phyloP scores from a whole-genome alignment of 2,888 invertebrate species.

The Orthonevra nobilis region DNA sequence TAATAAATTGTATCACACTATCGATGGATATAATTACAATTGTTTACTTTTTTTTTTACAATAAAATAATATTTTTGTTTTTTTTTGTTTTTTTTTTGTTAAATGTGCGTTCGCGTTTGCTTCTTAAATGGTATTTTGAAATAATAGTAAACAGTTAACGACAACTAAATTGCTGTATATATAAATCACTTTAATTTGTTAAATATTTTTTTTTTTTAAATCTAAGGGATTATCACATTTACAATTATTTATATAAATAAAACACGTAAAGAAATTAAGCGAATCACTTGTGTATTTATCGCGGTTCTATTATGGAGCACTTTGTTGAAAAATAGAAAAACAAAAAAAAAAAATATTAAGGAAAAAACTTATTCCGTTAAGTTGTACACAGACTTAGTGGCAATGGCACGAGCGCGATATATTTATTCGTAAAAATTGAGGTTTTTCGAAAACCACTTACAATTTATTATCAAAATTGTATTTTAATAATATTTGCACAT shows the following conservation, averaged over 20 bases:
- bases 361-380: slow-evolving; percentile 35
- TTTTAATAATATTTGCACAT: slow-evolving; percentile 47
- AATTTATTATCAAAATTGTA: slow-evolving; percentile 30
- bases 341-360: too few relatives aligned
- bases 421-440: slow-evolving; percentile 8
- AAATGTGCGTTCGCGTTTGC: slow-evolving; percentile 49
- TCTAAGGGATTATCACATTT: slow-evolving; percentile 57
- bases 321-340: too few relatives aligned
- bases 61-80: background rate
- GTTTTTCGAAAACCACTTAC: slow-evolving; percentile 13
- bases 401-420: slow-evolving; percentile 59
- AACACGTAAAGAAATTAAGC: slow-evolving; percentile 33
- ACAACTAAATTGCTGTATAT: slow-evolving; percentile 32
- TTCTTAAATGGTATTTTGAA: slow-evolving; percentile 11
- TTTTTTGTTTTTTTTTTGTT: slow-evolving; percentile 32
- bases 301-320: slow-evolving; percentile 32
- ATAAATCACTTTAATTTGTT: slow-evolving; percentile 43
- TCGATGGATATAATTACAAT: slow-evolving; percentile 58
- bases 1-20: slow-evolving; percentile 64
- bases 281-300: slow-evolving; percentile 31
- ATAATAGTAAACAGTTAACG: slow-evolving; percentile 14
- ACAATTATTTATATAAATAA: slow-evolving; percentile 29
- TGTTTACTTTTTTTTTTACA: slow-evolving; percentile 18
- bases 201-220: slow-evolving; percentile 13
- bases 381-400: slow-evolving; percentile 42